These are phyloP conservation scores for Chymomyza fuscimana DNA, from an alignment of 2,888 invertebrate genomes.

Conservation along the genomic window DNA sequence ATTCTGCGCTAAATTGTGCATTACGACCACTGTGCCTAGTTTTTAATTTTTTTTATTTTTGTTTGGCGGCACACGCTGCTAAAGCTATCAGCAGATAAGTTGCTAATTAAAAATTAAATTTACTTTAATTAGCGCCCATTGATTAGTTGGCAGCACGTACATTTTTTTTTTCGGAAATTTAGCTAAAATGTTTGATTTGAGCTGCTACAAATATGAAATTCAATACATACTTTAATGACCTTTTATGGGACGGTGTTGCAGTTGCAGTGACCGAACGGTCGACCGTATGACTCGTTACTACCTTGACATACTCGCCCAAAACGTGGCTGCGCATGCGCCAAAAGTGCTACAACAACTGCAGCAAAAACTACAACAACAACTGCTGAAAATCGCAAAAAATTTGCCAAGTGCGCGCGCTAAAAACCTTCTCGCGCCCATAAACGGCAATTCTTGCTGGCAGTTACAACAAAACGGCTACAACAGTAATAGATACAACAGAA, in stretches of 20 bases:
- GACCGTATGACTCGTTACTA: constrained; percentile 23
- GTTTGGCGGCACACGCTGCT: neutral
- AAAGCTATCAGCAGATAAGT: neutral
- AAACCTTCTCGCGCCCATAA: constrained; percentile 70
- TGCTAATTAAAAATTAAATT: constrained; percentile 30
- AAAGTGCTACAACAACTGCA: constrained; percentile 19
- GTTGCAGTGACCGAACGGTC: constrained; percentile 10
- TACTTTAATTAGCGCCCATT: constrained; percentile 59
- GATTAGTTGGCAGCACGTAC: constrained; percentile 34
- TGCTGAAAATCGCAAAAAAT: constrained; percentile 35
- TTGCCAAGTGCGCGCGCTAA: constrained; percentile 14
- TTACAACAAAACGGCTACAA: constrained; percentile 50
- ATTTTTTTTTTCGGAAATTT: neutral
- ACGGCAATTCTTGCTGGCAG: constrained; percentile 51
- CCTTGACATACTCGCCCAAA: constrained; percentile 73
- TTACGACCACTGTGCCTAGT: no score
- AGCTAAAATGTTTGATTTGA: neutral
- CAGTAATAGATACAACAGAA: constrained; percentile 20
- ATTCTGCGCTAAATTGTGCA: no score
- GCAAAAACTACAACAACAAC: constrained; percentile 27
- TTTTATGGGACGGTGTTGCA: constrained; percentile 49
- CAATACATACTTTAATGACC: constrained; percentile 43
- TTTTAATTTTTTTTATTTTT: neutral
- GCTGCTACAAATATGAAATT: constrained; percentile 45
- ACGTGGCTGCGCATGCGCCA: constrained; percentile 67